Conservation (phyloP, 2,888 invertebrate species). For the Pherbina coryleti region DNA sequence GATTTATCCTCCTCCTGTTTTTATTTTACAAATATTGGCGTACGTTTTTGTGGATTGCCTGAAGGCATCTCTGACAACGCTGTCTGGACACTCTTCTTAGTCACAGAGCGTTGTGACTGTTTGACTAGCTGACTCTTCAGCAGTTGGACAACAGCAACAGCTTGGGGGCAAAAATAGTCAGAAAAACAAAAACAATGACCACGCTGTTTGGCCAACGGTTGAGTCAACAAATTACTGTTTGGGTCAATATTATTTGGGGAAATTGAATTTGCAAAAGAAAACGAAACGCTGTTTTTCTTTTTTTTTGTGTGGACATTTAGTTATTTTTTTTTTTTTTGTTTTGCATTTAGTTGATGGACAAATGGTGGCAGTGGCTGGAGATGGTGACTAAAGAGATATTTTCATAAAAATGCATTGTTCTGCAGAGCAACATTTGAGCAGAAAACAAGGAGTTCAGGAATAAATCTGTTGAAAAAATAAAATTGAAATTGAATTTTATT, state of each 20-base stretch:
- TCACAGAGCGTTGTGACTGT: not conserved
- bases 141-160: not conserved
- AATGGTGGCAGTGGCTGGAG: too few relatives aligned
- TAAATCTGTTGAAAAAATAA: too few relatives aligned
- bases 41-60: conserved; percentile 16
- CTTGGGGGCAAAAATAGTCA: not conserved
- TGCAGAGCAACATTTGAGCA: too few relatives aligned
- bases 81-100: not conserved
- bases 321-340: not conserved
- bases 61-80: not conserved
- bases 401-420: too few relatives aligned
- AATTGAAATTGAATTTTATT: too few relatives aligned
- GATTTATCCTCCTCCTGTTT: not conserved
- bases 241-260: conserved; percentile 8
- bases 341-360: not conserved
- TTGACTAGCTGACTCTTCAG: not conserved
- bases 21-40: conserved; percentile 12
- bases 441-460: too few relatives aligned
- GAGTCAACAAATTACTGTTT: conserved; percentile 17
- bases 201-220: conserved; percentile 5
- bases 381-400: too few relatives aligned
- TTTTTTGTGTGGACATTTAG: not conserved
- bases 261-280: conserved; percentile 27
- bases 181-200: conserved; percentile 9
- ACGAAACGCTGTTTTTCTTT: not conserved